Conservation (phyloP, 2,888 invertebrate genomes). For the Drosophila differens region DNA sequence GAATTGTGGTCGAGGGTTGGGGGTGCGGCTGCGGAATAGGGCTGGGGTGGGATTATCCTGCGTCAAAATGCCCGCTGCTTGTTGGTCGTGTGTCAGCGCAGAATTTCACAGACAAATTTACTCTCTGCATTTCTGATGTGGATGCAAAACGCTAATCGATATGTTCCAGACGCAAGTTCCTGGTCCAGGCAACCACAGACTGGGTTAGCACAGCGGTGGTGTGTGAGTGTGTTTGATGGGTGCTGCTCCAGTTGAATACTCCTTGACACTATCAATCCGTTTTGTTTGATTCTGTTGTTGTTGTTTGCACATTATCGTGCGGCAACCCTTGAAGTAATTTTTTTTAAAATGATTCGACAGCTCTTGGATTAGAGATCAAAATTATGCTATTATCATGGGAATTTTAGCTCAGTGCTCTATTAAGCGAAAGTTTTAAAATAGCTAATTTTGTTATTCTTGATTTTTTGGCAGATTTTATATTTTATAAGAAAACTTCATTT, state of each 20-base stretch:
- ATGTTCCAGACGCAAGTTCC: constrained; percentile 71
- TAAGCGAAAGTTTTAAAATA: not conserved
- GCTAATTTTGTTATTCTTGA: not conserved
- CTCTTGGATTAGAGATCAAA: constrained; percentile 40
- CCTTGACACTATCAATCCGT: constrained; percentile 71
- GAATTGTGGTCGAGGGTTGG: constrained; percentile 56
- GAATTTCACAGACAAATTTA: constrained; percentile 54
- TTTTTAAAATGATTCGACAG: constrained; percentile 29
- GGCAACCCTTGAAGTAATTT: constrained; percentile 48
- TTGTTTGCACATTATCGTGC: constrained; percentile 25
- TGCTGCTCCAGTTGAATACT: constrained; percentile 53
- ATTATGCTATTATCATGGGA: constrained; percentile 20
- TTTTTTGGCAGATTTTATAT: not conserved
- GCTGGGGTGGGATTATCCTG: constrained; percentile 67
- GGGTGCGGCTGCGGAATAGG: constrained; percentile 3
- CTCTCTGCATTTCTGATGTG: constrained; percentile 53
- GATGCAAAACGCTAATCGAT: constrained; percentile 77
- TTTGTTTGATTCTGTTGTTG: constrained; percentile 28
- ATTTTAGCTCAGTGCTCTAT: not conserved
- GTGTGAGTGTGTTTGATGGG: constrained; percentile 44
- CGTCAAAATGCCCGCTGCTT: constrained; percentile 44
- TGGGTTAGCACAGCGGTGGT: constrained; percentile 8
- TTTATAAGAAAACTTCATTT: not conserved
- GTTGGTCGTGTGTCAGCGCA: constrained; percentile 57
- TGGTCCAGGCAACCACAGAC: constrained; percentile 12